Conservation (phyloP, 1,140 invertebrate genomes). For the Drosophila fuyamai region DNA sequence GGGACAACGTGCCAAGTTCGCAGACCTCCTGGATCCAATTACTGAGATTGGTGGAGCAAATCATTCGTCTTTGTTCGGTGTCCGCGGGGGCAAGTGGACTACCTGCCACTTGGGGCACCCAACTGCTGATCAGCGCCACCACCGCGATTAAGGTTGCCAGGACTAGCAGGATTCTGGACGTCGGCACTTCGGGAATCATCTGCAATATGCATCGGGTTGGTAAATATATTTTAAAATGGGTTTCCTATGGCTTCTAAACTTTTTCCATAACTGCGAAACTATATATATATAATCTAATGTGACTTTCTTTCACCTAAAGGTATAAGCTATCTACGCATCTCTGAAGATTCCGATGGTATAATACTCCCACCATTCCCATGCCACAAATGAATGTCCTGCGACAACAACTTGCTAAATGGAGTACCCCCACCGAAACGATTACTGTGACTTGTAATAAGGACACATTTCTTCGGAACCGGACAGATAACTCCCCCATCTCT, state of each 20-base stretch:
- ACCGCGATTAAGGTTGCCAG: slow-evolving; percentile 39
- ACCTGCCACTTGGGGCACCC: slow-evolving; percentile 26
- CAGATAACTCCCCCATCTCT: slow-evolving; percentile 8
- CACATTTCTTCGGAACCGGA: neutral
- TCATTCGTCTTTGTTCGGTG: slow-evolving; percentile 24
- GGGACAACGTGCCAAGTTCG: slow-evolving; percentile 29
- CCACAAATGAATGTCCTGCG: too few relatives aligned
- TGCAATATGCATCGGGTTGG: slow-evolving; percentile 6
- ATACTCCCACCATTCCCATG: neutral
- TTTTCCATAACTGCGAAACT: too few relatives aligned
- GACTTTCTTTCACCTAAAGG: too few relatives aligned
- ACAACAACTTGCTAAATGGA: neutral
- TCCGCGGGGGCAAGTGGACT: slow-evolving; percentile 31
- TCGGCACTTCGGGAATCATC: slow-evolving; percentile 60
- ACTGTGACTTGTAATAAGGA: neutral
- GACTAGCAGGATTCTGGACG: slow-evolving; percentile 40
- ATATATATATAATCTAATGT: too few relatives aligned
- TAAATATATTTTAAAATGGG: too few relatives aligned
- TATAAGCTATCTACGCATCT: too few relatives aligned
- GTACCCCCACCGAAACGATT: neutral
- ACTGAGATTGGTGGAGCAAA: slow-evolving; percentile 59
- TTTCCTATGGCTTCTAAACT: too few relatives aligned
- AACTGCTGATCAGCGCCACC: slow-evolving; percentile 25
- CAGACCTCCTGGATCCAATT: slow-evolving; percentile 63
- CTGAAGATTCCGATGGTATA: neutral